Conservation (phyloP, 2,113 vertebrate species). For the Acrocephalus arundinaceus region DNA sequence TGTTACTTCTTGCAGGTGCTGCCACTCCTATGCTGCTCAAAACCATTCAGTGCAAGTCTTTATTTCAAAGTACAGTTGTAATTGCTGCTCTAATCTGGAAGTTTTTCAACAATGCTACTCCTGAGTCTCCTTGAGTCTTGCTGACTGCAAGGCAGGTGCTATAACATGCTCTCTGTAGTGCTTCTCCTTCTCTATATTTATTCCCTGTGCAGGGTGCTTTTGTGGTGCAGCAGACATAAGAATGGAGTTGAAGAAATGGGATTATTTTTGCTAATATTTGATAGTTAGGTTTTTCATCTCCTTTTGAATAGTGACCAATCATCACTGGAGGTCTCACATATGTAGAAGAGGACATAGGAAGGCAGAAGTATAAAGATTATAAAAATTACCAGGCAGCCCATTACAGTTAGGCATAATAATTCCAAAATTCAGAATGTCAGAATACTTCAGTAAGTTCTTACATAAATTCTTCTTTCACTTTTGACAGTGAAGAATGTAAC, state of each 20-base stretch:
- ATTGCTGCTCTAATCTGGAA: background rate
- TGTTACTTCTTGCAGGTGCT: background rate
- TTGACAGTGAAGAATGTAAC: background rate
- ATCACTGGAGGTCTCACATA: accelerated
- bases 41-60: background rate
- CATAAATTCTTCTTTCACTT: background rate
- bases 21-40: background rate
- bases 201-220: background rate
- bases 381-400: background rate
- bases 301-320: background rate
- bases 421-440: background rate
- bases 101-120: background rate
- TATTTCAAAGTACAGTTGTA: background rate
- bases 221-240: background rate
- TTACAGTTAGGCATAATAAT: background rate
- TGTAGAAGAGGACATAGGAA: background rate
- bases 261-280: background rate
- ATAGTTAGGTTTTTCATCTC: background rate
- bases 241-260: background rate
- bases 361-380: background rate
- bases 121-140: background rate
- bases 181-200: background rate
- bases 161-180: background rate
- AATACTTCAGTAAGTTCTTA: background rate
- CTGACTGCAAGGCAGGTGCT: background rate